Base-by-base conservation (phyloP, 2,797 vertebrate genomes). In the Tadarida brasiliensis region DNA sequence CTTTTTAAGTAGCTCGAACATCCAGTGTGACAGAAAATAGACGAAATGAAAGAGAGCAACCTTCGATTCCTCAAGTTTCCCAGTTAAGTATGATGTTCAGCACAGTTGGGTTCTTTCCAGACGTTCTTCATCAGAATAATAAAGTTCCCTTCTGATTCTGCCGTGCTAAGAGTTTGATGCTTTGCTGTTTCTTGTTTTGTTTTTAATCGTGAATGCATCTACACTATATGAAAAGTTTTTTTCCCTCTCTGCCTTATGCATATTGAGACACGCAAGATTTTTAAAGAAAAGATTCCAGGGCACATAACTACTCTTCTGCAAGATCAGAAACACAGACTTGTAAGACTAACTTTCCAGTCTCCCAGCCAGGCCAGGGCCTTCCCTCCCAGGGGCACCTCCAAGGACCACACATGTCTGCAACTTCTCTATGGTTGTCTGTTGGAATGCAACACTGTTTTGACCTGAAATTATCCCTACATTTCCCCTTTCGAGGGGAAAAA, bases 361-460 rank as follows among this genome's bases (percentile, higher is more conserved):
- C 5, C 56, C 39, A 54, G 86, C 9, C 28, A 61, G 11, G 3
- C 15, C 11, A 1, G 11, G 12, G 33, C 56, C 59, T 61, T 35
- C 15, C 35, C 3, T 39, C 17, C 17, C 28, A 44, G 39, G 20
- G 4, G 28, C 44, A 20, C 30, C 20, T 30, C 68, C 30, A 11
- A 0, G 3, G 71, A 39, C 9, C 22, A 5, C 33, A 33, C 1
- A 14, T 7, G n/a, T 30, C 47, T 10, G 22, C 7, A 11, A 7
- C 16, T n/a, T 28, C 12, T 68, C 54, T 0, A 0, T 0, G 28
- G 44, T 8, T 54, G 26, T n/a, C 22, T 35, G 33, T 5, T 28
- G 28, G 19, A 44, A 70, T 22, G 11, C n/a, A 7, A 26, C 33
- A 17, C 59, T 28, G 51, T 57, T 67, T 49, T 11, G 51, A 47